phyloP scores from a whole-genome alignment of 2,888 invertebrate genomes.

The Notocelia uddmanniana region DNA sequence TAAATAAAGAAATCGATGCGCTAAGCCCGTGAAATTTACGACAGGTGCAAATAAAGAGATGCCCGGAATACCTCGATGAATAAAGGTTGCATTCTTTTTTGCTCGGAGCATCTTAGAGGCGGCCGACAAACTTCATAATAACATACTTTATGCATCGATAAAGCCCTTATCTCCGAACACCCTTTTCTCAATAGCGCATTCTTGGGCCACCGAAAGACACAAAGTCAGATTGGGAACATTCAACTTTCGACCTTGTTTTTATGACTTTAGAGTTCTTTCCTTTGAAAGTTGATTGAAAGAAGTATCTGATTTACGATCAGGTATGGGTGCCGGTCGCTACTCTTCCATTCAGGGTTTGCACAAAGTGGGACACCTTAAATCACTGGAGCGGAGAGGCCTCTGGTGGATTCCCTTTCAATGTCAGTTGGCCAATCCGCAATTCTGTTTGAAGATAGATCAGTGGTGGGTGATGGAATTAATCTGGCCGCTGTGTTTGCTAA shows the following conservation, averaged over 20 bases:
- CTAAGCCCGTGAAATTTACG: conserved; percentile 65
- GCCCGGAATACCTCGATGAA: conserved; percentile 67
- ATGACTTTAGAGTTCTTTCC: conserved; percentile 62
- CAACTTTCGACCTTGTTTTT: conserved; percentile 61
- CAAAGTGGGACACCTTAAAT: conserved; percentile 73
- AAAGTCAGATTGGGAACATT: conserved; percentile 55
- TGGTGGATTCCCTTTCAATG: conserved; percentile 63
- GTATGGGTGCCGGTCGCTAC: conserved; percentile 67
- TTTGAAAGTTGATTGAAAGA: conserved; percentile 50
- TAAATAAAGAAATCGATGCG: conserved; percentile 52
- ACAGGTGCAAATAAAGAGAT: conserved; percentile 75
- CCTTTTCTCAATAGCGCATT: conserved; percentile 78
- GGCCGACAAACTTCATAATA: conserved; percentile 76
- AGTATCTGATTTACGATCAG: conserved; percentile 76
- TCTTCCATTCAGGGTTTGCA: conserved; percentile 73
- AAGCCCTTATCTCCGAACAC: conserved; percentile 76
- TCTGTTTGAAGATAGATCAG: conserved; percentile 40
- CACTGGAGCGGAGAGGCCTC: conserved; percentile 52
- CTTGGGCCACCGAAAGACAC: conserved; percentile 67
- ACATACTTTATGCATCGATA: conserved; percentile 82
- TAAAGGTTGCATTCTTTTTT: conserved; percentile 65
- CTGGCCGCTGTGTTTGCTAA: background rate
- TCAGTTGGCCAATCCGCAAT: conserved; percentile 53
- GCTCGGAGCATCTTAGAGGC: conserved; percentile 55
- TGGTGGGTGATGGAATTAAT: conserved; percentile 23